Base-by-base conservation (phyloP, 2,888 invertebrate genomes). In the Amblyjoppa proteus region DNA sequence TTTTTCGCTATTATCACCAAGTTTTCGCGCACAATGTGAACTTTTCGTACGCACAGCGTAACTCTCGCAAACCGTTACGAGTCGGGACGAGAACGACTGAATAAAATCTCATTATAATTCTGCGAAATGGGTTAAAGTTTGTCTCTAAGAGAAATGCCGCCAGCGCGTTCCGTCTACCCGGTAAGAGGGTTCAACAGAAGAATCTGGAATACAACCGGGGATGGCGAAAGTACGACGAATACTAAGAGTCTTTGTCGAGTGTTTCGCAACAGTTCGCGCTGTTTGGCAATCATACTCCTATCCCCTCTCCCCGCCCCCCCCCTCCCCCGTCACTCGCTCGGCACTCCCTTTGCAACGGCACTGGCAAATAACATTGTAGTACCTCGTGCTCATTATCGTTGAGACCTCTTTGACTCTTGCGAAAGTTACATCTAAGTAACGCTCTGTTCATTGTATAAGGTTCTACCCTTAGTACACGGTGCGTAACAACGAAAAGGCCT, bases 321-420 rank as follows among this genome's bases (percentile, higher is more conserved):
- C 20, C 20, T 20, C 0, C 20, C 20, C 20, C 20, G 20, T 20
- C 20, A 20, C 20, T 20, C 20, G 28, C 41, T 58, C 41, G 66
- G 20, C 58, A 56, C 38, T 20, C 41, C 41, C 31, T 68, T 41
- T 13, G 45, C 69, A 34, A 69, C 31, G 69, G 31, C 20, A 69
- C 58, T 56, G 69, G 69, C 61, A 78, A 78, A 78, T 78, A 78
- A 78, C 41, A 61, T 58, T 58, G 70, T 41, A 61, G 69, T 66
- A 31, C 49, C 58, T 56, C 38, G 51, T 25, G 58, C 41, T 69
- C 45, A 41, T n/a, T 45, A 45, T 3, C 31, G 41, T 20, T 3
- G 13, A 76, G 31, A 45, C 61, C 45, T 58, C 49, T 74, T 61
- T 20, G 51, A 66, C 78, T 78, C 45, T 78, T 58, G n/a, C 31